Evolutionary conservation across 2,888 invertebrate species (phyloP).

Genomic region (Pterobdella sp.): DNA sequence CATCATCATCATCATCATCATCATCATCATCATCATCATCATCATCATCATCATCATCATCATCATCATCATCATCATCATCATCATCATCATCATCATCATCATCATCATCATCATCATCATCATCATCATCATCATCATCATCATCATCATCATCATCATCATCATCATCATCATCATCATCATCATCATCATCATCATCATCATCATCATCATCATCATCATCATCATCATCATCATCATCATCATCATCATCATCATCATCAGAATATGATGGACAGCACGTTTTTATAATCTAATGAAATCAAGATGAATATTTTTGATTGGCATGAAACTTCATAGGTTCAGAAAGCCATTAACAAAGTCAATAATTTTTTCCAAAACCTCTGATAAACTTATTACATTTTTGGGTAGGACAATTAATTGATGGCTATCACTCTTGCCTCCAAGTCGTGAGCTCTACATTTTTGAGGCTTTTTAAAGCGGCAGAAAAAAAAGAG

Average conservation of each 20-base stretch:
- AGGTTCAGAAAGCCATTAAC: no score
- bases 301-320: no score
- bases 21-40: constrained; percentile 22
- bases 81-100: no score
- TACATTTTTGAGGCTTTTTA: no score
- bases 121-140: neutral
- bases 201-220: constrained; percentile 23
- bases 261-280: neutral
- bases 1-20: constrained; percentile 19
- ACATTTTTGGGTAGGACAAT: no score
- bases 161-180: constrained; percentile 23
- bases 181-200: constrained; percentile 21
- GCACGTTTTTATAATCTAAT: no score
- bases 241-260: neutral
- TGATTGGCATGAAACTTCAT: no score
- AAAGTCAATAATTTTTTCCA: no score
- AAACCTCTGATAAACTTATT: no score
- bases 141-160: constrained; percentile 8
- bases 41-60: constrained; percentile 22
- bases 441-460: no score
- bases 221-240: constrained; percentile 24
- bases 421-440: no score
- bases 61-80: constrained; percentile 21
- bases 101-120: constrained; percentile 2
- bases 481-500: no score